These are phyloP conservation scores for Phoenicopterus ruber DNA, from an alignment of 2,113 vertebrate species.

Conservation along the genomic window DNA sequence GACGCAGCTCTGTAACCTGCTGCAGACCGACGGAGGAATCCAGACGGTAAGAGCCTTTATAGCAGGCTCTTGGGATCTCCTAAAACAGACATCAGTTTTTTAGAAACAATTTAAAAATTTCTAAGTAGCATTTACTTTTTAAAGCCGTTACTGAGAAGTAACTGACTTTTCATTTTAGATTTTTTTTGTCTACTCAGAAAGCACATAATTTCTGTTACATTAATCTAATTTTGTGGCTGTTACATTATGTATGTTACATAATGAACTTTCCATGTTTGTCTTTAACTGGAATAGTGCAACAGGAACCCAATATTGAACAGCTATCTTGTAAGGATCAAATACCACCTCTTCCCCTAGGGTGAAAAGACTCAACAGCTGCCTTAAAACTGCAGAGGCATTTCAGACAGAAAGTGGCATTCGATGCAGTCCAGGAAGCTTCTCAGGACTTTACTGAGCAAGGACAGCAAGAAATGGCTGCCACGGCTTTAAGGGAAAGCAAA, in stretches of 20 bases:
- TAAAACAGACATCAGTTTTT: background rate
- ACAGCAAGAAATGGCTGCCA: background rate
- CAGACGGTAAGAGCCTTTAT: background rate
- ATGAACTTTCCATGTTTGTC: background rate
- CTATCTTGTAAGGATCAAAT: background rate
- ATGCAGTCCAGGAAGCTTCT: background rate
- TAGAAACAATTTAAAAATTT: background rate
- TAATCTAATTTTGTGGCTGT: background rate
- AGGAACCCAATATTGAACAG: background rate
- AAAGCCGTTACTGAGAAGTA: background rate
- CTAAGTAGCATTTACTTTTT: background rate
- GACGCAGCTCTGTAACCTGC: background rate
- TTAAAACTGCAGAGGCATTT: background rate
- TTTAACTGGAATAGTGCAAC: background rate
- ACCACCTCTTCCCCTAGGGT: background rate
- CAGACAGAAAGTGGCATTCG: background rate
- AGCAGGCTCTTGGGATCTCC: background rate
- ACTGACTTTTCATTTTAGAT: background rate
- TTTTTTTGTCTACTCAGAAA: background rate
- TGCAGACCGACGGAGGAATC: background rate
- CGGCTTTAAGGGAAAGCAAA: background rate
- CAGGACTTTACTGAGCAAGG: background rate
- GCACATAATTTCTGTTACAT: background rate
- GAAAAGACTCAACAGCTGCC: background rate
- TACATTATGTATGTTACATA: background rate